Evolutionary conservation across 2,888 invertebrate genomes (phyloP), one percentile per base, ranked within the genome.

Genomic region (Nomada fabriciana): DNA sequence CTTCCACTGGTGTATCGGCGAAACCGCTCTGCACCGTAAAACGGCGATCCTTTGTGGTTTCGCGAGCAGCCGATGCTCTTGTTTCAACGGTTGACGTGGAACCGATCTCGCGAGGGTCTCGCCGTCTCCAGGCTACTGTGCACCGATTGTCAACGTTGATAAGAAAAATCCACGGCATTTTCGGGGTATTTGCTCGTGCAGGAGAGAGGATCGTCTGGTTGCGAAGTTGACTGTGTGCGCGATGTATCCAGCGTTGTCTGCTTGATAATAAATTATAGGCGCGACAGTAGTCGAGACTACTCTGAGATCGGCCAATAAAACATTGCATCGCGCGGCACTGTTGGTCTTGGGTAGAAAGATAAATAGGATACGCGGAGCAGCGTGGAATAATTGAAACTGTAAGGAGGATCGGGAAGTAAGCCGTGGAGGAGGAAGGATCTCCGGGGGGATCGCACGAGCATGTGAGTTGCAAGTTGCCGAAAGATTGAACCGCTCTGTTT

Each of bases 241-340:
- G 52, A 47, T 9, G 25, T 5, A 10, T 60, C 53, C 60, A 67
- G 55, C 67, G n/a, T 18, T 15, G 13, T 63, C 15, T 47, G 1
- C 29, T 15, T 23, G 71, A n/a, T 67, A n/a, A 52, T 82, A 67
- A 74, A 83, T 77, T 65, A 23, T 55, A 43, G 25, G 50, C 5
- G 10, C 47, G 80, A 71, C 80, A 52, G 25, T 72, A 70, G 63
- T 36, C 63, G 43, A 42, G 61, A 29, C 59, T 50, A 15, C 15
- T 15, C 20, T 11, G 18, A 53, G 57, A 69, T 53, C 53, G 11
- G 7, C 11, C 43, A 53, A 80, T 79, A 76, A 76, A 76, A 52
- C 36, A 25, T 72, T 76, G 68, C 63, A 68, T 23, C 15, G 2
- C 11, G 13, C 53, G 1, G 11, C 13, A 10, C 52, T 42, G 1